Percentiles rank a stretch among this genome's conserved stretches.
Evolutionary conservation across 2,888 invertebrate species (phyloP).

Genomic region (Tetropium fuscum): DNA sequence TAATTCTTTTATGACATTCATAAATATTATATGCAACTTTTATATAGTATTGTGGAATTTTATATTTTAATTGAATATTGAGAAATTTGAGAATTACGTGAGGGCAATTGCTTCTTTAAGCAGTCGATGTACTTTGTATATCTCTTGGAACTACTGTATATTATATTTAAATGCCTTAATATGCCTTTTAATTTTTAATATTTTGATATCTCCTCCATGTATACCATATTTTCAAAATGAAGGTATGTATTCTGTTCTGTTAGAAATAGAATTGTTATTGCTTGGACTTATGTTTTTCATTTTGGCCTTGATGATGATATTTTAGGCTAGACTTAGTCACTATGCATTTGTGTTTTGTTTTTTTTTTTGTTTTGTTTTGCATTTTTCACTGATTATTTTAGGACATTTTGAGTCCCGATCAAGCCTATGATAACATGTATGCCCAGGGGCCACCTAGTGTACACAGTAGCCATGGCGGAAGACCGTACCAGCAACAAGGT

Average conservation of each 20-base stretch:
- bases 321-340: slow-evolving; percentile 41
- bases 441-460: slow-evolving; percentile 91
- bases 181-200: too few species aligned
- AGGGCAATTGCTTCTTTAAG: too few species aligned
- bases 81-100: too few species aligned
- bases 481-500: slow-evolving; percentile 90
- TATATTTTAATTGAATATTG: too few species aligned
- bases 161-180: too few species aligned
- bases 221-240: too few species aligned
- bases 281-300: background rate
- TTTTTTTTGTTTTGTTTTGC: slow-evolving; percentile 59
- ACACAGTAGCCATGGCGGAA: slow-evolving; percentile 82
- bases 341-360: slow-evolving; percentile 52
- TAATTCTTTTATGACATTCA: too few species aligned
- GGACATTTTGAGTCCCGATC: slow-evolving; percentile 93
- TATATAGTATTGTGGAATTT: too few species aligned
- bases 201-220: too few species aligned
- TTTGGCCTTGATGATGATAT: slow-evolving; percentile 13
- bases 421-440: slow-evolving; percentile 94
- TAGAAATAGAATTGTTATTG: background rate
- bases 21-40: too few species aligned
- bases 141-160: too few species aligned
- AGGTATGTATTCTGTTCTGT: slow-evolving; percentile 21
- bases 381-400: slow-evolving; percentile 67
- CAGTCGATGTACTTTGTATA: too few species aligned